Base-by-base conservation (phyloP, 2,113 vertebrate species). In the Upupa epops region DNA sequence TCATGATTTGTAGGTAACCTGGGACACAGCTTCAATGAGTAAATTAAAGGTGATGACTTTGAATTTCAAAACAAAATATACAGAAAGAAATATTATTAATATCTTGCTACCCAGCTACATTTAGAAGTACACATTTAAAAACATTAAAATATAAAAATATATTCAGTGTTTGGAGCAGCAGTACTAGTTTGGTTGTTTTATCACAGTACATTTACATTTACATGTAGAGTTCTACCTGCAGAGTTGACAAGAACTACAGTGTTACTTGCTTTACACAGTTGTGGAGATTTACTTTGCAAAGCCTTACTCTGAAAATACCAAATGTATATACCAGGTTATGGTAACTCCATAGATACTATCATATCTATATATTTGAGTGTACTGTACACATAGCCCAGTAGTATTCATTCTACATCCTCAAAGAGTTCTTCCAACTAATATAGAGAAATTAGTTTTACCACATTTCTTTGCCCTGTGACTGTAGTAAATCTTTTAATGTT, bases 391-490 rank as follows among this genome's bases (percentile, higher is more conserved):
- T n/a, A 54, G 26, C 15, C 11, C 5, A 66, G 15, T 5, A 49
- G 34, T 13, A 77, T 76, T 83, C 85, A 37, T 64, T 58, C 61
- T 65, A 42, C 22, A 81, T 22, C 48, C 68, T 79, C 13, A 21
- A 63, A 73, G 17, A 46, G 8, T 24, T 92, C 63, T 69, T 7
- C 78, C 61, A 83, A 37, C 1, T 75, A 32, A 63, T 45, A 46
- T 68, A 69, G 75, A 82, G 92, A 79, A 80, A 86, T 78, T 72
- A n/a, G n/a, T 84, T 75, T 88, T 40, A 88, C 29, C 19, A 71
- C 28, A 60, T 59, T 40, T 66, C 24, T 72, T 46, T 61, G 37
- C 54, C 40, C 71, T 82, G 29, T 37, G 74, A 55, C 46, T 65
- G 4, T 46, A 16, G 19, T 5, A 88, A 86, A 82, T 28, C 55